phyloP scores from a whole-genome alignment of 2,888 invertebrate genomes.

The Nebria salina region DNA sequence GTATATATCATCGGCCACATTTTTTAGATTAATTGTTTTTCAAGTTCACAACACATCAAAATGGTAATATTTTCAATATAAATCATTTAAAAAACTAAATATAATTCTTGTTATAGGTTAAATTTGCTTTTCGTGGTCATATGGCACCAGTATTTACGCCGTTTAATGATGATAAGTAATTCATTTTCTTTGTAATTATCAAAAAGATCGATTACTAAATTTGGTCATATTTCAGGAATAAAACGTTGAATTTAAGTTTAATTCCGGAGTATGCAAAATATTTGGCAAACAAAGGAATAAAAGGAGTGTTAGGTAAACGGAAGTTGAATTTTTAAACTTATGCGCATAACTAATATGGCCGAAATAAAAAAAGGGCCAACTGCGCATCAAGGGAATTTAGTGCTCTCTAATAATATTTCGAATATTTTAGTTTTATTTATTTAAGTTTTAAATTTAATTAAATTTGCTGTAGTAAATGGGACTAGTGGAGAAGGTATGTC shows the following conservation, averaged over 20 bases:
- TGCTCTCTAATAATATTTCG: too few species aligned
- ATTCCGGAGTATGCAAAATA: constrained; percentile 72
- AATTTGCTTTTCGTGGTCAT: constrained; percentile 70
- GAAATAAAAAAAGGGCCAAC: too few species aligned
- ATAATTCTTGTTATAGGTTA: constrained; percentile 20
- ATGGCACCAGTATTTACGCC: constrained; percentile 79
- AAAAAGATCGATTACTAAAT: constrained; percentile 25
- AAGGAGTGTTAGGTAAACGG: constrained; percentile 74
- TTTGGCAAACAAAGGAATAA: constrained; percentile 69
- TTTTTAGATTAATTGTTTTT: not conserved
- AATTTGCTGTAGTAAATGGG: constrained; percentile 72
- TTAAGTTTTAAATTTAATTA: constrained; percentile 19
- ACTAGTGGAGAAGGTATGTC: constrained; percentile 81
- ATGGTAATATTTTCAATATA: constrained; percentile 21
- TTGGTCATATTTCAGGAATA: constrained; percentile 48
- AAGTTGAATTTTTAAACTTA: not conserved
- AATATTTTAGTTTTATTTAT: not conserved
- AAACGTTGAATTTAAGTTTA: constrained; percentile 54
- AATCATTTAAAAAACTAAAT: not conserved
- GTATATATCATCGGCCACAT: not conserved
- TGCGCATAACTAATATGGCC: too few species aligned
- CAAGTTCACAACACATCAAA: constrained; percentile 4
- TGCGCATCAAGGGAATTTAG: too few species aligned
- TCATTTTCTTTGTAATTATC: constrained; percentile 21
- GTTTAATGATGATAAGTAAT: constrained; percentile 69